These are phyloP conservation scores for Zoanthus sansibaricus DNA, from an alignment of 92 coral and sea anemone species.

Conservation along the genomic window DNA sequence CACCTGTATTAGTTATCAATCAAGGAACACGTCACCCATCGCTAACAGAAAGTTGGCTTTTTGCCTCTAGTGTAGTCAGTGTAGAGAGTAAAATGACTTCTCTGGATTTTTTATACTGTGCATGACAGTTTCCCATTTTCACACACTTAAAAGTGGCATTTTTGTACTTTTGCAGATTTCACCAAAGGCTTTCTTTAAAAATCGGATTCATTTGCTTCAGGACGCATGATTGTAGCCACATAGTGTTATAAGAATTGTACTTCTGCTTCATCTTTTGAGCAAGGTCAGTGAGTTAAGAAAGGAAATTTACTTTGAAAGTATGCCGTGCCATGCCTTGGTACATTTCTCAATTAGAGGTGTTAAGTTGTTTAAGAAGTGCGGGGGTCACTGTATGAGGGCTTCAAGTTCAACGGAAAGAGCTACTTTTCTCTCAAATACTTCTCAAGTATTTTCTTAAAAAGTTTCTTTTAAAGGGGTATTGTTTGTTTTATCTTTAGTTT, in stretches of 20 bases:
- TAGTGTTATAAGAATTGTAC: neutral
- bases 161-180: slow-evolving; percentile 12
- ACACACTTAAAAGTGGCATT: neutral
- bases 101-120: neutral
- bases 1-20: neutral
- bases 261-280: neutral
- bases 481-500: no score
- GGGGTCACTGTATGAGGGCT: neutral
- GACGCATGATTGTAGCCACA: neutral
- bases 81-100: neutral
- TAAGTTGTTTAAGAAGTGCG: neutral
- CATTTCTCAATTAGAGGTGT: neutral
- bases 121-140: neutral
- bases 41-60: neutral
- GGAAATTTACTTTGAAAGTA: neutral
- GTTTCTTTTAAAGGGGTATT: neutral
- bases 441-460: neutral
- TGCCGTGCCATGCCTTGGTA: neutral
- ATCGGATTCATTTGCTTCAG: neutral
- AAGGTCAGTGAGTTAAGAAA: neutral
- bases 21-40: neutral
- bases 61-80: neutral
- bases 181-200: no score
- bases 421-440: neutral
- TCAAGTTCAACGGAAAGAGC: slow-evolving; percentile 3